A percentile compares a stretch with the other conserved stretches of the same genome.
Conservation (phyloP, 2,113 vertebrate species). For the Arizona elegans region DNA sequence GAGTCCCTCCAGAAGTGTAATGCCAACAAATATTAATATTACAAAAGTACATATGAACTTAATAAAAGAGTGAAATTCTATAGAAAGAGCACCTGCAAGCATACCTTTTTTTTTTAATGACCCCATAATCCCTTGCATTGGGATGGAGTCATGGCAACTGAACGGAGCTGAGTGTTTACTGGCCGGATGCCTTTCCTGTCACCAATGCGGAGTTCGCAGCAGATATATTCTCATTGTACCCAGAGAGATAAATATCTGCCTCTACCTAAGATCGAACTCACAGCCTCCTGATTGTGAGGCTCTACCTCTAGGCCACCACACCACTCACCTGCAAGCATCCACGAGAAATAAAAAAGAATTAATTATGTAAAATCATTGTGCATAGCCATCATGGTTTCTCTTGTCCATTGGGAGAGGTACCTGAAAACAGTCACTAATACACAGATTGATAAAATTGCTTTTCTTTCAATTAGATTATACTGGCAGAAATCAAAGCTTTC, state of each 20-base stretch:
- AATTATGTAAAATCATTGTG: not conserved
- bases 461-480: not conserved
- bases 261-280: no score
- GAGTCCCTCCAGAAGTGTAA: not conserved
- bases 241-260: no score
- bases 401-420: not conserved
- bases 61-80: not conserved
- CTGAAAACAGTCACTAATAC: not conserved
- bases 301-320: no score
- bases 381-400: not conserved
- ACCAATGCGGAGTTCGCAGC: no score
- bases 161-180: no score
- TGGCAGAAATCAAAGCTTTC: not conserved
- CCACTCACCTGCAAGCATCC: not conserved
- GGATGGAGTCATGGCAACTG: no score
- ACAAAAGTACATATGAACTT: not conserved
- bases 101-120: no score
- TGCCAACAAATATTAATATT: not conserved
- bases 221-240: no score
- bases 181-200: no score
- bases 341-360: not conserved
- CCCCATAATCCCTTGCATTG: no score
- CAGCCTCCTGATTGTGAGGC: no score
- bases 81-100: not conserved
- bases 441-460: not conserved